A percentile compares a stretch with the other conserved stretches of the same genome.
Evolutionary conservation across 2,113 vertebrate genomes (phyloP).

Genomic region (Plecotus auritus): DNA sequence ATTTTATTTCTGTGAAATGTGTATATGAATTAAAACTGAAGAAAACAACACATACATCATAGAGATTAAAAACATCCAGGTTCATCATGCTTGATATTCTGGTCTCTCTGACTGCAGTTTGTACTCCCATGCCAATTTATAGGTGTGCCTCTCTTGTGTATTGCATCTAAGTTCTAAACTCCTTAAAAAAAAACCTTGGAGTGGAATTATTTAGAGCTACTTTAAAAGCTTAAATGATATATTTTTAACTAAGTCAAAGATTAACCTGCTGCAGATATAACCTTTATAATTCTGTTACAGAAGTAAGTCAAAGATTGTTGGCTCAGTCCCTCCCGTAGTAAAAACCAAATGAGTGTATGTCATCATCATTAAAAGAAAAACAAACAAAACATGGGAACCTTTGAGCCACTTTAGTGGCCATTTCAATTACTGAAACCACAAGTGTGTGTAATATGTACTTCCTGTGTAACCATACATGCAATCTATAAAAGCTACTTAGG

Average conservation of each 20-base stretch:
- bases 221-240: background rate
- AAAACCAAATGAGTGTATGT: background rate
- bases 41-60: background rate
- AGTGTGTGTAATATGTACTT: background rate
- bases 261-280: background rate
- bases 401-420: background rate
- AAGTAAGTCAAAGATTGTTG: background rate
- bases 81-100: background rate
- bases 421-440: conserved; percentile 15
- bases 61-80: background rate
- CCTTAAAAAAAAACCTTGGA: background rate
- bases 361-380: background rate
- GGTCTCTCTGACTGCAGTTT: background rate
- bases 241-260: background rate
- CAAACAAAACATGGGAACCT: background rate
- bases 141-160: background rate
- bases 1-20: background rate
- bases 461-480: background rate
- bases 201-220: background rate
- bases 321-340: background rate
- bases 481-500: background rate
- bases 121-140: background rate
- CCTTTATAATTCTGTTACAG: background rate
- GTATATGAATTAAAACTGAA: background rate
- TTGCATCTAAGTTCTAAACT: background rate